These are phyloP conservation scores for Elysia chlorotica DNA, from an alignment of 1,140 invertebrate species.

Conservation along the genomic window DNA sequence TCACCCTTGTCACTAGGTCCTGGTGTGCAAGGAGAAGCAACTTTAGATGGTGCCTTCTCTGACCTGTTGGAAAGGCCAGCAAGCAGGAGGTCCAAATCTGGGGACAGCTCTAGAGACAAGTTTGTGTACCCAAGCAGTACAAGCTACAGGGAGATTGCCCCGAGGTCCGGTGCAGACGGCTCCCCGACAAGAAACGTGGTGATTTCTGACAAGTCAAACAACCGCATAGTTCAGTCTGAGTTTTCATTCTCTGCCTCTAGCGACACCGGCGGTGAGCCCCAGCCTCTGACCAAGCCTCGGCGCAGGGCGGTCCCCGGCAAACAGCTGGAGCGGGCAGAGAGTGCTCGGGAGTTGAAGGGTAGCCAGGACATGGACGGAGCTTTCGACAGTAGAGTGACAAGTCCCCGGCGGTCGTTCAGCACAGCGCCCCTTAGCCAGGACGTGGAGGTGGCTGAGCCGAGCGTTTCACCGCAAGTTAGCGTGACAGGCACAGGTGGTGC, in stretches of 20 bases:
- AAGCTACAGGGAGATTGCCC: no score
- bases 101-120: not conserved
- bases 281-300: not conserved
- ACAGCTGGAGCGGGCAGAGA: not conserved
- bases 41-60: not conserved
- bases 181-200: not conserved
- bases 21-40: not conserved
- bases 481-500: not conserved
- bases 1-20: not conserved
- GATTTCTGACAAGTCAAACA: not conserved
- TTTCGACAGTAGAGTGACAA: not conserved
- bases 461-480: no score
- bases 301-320: not conserved
- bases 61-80: not conserved
- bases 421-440: not conserved
- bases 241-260: not conserved
- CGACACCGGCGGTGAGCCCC: not conserved
- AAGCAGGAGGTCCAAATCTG: not conserved
- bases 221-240: not conserved
- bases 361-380: not conserved
- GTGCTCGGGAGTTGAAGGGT: not conserved
- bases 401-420: not conserved
- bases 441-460: no score
- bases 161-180: not conserved
- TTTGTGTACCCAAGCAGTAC: not conserved